Percentiles rank a stretch among this genome's conserved stretches.
Evolutionary conservation across 1,140 invertebrate species (phyloP).

Genomic region (Procambarus clarkii): DNA sequence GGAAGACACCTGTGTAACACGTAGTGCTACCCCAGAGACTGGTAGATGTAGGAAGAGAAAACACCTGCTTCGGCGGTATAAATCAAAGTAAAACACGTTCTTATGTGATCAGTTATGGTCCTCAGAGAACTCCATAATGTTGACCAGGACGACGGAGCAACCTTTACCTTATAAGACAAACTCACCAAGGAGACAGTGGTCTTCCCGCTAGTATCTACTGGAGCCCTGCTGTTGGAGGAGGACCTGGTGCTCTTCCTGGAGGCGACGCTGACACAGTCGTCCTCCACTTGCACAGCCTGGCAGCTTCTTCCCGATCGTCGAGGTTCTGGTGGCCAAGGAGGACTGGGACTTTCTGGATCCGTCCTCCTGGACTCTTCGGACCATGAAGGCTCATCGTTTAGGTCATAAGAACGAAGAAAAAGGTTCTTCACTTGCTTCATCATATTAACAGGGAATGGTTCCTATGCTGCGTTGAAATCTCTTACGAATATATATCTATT

Average conservation of each 20-base stretch:
- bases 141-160: too few species aligned
- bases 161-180: background rate
- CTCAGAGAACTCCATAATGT: too few species aligned
- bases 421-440: background rate
- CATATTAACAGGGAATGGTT: background rate
- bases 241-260: background rate
- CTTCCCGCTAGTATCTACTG: background rate
- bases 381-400: background rate
- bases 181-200: background rate
- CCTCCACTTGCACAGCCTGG: background rate
- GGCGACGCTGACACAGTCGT: background rate
- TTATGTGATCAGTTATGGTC: too few species aligned
- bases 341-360: background rate
- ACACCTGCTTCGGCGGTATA: too few species aligned
- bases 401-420: background rate
- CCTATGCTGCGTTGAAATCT: background rate
- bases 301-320: background rate
- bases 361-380: background rate
- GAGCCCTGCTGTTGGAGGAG: background rate
- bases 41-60: too few species aligned
- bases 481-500: background rate
- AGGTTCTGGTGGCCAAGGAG: background rate
- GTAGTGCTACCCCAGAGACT: too few species aligned
- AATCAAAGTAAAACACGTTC: too few species aligned
- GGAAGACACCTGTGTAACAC: too few species aligned